Evolutionary conservation across 2,113 vertebrate species (phyloP).

Genomic region (Rhinolophus ferrumequinum): DNA sequence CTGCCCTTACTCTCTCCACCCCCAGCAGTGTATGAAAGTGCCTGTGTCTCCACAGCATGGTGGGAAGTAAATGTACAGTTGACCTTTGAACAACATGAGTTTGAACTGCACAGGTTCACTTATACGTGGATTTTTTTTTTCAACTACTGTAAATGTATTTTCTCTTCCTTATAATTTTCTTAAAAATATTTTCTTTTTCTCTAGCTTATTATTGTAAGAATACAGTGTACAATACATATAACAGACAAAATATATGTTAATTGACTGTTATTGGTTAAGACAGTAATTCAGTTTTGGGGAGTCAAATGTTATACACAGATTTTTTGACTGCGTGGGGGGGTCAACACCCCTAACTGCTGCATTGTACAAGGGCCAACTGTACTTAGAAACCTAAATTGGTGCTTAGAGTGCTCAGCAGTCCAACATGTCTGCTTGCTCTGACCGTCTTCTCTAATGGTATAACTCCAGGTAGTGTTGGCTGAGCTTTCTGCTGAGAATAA

Average conservation of each 20-base stretch:
- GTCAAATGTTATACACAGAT: not conserved
- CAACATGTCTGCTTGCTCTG: not conserved
- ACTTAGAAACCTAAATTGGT: conserved; percentile 31
- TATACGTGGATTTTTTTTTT: not conserved
- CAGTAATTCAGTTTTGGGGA: not conserved
- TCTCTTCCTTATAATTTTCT: not conserved
- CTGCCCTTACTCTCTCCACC: not conserved
- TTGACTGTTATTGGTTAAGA: not conserved
- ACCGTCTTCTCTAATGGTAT: not conserved
- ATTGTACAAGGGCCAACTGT: not conserved
- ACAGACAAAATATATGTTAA: not conserved
- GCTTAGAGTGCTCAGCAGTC: not conserved
- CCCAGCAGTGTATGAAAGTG: not conserved
- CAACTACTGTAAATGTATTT: not conserved
- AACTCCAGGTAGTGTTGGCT: not conserved
- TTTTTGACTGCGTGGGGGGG: not conserved
- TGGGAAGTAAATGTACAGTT: not conserved
- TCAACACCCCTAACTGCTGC: not conserved
- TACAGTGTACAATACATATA: not conserved
- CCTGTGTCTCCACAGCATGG: not conserved
- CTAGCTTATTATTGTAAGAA: not conserved
- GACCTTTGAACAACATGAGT: not conserved
- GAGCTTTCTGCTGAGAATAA: not conserved
- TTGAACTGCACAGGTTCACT: not conserved
- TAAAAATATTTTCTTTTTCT: not conserved